Conservation (phyloP, 2,888 invertebrate species). For the Rotaria socialis region DNA sequence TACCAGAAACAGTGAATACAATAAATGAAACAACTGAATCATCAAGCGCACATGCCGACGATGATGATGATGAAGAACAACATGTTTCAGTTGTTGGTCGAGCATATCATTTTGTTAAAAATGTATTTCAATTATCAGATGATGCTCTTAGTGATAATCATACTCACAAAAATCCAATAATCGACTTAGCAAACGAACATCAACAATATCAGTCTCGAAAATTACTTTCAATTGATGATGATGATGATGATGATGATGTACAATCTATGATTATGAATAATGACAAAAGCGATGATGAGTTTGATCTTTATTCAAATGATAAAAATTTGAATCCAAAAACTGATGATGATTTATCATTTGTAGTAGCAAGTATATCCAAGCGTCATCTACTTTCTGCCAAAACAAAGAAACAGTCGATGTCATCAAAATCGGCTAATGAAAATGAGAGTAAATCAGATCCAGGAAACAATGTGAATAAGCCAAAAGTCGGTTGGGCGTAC, state of each 20-base stretch:
- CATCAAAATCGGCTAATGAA: neutral
- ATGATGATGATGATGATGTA: neutral
- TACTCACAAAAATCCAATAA: neutral
- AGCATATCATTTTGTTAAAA: slow-evolving; percentile 17
- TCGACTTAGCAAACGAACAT: neutral
- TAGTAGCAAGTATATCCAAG: neutral
- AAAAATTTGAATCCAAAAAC: neutral
- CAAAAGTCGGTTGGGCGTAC: slow-evolving; percentile 43
- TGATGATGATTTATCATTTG: neutral
- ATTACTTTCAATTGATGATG: neutral
- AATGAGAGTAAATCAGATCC: neutral
- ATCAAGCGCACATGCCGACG: neutral
- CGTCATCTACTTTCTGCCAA: neutral
- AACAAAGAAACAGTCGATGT: neutral
- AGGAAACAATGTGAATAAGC: neutral
- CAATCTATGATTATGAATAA: neutral
- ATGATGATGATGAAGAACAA: neutral
- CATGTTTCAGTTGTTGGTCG: neutral
- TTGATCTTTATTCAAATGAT: neutral
- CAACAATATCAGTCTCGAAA: neutral
- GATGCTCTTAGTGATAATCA: neutral
- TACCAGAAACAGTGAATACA: neutral
- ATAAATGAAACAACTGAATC: neutral
- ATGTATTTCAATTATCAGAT: slow-evolving; percentile 30
- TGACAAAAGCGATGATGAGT: neutral